Evolutionary conservation across 2,888 invertebrate genomes (phyloP).

Genomic region (Mesodorylaimus sp.): DNA sequence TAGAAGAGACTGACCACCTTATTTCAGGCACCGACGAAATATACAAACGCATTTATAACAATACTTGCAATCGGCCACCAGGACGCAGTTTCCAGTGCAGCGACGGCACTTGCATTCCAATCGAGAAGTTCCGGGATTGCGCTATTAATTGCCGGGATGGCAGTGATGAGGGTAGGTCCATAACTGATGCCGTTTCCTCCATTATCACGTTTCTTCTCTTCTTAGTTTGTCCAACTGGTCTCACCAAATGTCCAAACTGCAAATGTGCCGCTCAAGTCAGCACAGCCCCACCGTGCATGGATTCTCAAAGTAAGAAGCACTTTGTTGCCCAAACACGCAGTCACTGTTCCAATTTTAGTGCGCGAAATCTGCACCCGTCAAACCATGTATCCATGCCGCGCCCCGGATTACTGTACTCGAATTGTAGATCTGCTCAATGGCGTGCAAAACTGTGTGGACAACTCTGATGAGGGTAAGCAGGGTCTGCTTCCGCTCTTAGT

Average conservation of each 20-base stretch:
- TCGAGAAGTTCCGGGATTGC: neutral
- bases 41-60: neutral
- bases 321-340: no score
- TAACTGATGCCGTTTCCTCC: no score
- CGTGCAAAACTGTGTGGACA: neutral
- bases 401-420: neutral
- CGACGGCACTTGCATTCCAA: slow-evolving; percentile 3
- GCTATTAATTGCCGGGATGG: neutral
- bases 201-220: no score
- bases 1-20: no score
- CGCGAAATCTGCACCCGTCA: neutral
- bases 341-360: neutral
- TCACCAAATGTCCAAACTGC: no score
- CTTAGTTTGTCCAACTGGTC: no score
- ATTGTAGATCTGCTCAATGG: neutral
- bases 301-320: no score
- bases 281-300: no score
- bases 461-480: neutral
- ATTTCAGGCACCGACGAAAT: no score
- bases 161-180: neutral
- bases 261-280: no score
- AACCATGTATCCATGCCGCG: neutral
- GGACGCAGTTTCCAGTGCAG: slow-evolving; percentile 3
- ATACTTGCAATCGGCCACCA: no score
- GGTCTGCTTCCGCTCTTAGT: neutral